These are phyloP conservation scores for Upupa epops DNA, from an alignment of 2,113 vertebrate genomes.

Conservation along the genomic window DNA sequence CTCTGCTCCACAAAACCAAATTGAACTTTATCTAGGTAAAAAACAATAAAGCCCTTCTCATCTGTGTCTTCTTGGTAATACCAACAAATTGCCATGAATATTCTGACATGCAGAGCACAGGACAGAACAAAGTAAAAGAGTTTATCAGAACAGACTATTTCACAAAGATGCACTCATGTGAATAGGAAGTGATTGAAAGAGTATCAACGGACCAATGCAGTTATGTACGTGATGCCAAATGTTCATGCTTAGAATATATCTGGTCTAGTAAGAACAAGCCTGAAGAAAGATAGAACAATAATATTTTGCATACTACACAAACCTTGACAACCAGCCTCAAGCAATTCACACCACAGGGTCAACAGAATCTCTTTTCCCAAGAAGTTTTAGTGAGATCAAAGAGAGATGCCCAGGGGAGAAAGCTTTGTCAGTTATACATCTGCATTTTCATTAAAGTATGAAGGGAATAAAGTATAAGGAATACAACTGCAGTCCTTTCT, in stretches of 20 bases:
- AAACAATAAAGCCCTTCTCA: not conserved
- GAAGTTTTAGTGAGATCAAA: not conserved
- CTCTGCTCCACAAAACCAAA: not conserved
- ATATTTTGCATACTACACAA: not conserved
- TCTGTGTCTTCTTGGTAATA: not conserved
- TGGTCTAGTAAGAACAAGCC: not conserved
- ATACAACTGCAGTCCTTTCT: not conserved
- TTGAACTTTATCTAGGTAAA: not conserved
- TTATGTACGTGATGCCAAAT: not conserved
- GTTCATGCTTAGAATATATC: not conserved
- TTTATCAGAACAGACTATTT: not conserved
- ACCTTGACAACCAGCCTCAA: not conserved
- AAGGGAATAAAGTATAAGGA: not conserved
- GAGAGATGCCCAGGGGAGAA: not conserved
- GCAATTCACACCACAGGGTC: not conserved
- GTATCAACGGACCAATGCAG: not conserved
- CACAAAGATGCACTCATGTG: not conserved
- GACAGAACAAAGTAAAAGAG: not conserved
- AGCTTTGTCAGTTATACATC: not conserved
- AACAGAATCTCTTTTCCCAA: not conserved
- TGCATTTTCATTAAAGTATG: not conserved
- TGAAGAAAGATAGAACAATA: not conserved
- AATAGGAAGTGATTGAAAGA: not conserved
- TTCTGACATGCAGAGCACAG: not conserved
- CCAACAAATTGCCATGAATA: not conserved